Base-by-base conservation (phyloP, 2,888 invertebrate genomes). In the Dynastes tityus region DNA sequence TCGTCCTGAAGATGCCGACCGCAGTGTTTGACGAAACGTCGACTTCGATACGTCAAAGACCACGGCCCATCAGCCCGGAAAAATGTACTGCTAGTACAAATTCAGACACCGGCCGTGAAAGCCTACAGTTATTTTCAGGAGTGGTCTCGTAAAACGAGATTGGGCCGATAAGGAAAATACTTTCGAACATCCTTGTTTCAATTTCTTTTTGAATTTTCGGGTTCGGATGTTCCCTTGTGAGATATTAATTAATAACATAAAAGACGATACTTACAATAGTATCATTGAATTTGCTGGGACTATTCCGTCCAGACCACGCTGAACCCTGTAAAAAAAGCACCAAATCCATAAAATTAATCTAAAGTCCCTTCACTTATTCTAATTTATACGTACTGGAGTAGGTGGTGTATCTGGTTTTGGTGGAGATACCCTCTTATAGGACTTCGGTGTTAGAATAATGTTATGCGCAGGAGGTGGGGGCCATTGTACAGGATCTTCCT, bases 361-460 rank as follows among this genome's bases (percentile, higher is more conserved):
- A 51, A 51, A 4, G 5, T n/a, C n/a, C 1, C n/a, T 53, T 13
- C 2, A 53, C 1, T 53, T 53, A 53, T 53, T 53, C 13, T n/a
- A 53, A 2, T 6, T 53, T 53, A 53, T 16, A 53, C n/a, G 6
- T 87, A 89, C 89, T 78, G 89, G 87, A 51, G 86, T 84, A 16
- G 89, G 89, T 29, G 90, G 89, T n/a, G 90, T 89, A 83, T 90
- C 89, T 2, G 89, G 89, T 82, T 90, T 90, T 1, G 89, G 89
- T 13, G 90, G 89, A 0, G 88, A 84, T 16, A 84, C 84, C 40
- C 81, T 75, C 13, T 79, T 76, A 22, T 64, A 58, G n/a, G 68
- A 78, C 29, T 58, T 80, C 51, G 79, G 78, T 40, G 79, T 79
- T 49, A 80, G 78, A 29, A 80, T 51, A 27, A 79, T 74, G n/a